Evolutionary conservation across 2,888 invertebrate species (phyloP), one percentile per base, ranked within the genome.

Genomic region (Morpho achilles): DNA sequence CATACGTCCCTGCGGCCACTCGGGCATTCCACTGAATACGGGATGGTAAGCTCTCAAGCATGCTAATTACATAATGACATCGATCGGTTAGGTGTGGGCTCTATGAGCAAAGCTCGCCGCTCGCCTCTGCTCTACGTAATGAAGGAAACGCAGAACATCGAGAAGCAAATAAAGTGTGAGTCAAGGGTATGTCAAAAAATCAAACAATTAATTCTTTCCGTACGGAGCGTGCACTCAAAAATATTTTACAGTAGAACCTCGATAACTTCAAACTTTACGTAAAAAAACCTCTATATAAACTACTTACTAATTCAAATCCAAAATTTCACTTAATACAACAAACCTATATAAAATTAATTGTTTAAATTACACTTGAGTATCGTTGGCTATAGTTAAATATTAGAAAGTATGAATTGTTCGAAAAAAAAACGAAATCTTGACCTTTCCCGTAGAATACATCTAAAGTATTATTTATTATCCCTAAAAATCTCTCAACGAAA

Each of bases 151-250:
- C 63, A 69, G 64, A 9, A 79, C 81, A 81, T 77, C 82, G 82
- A 82, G 67, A 83, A 83, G 84, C 83, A 76, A 80, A 77, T 73
- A 76, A 76, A 77, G 79, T 81, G 85, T 82, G 80, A 82, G 82
- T 82, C 73, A 82, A 80, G 78, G 70, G 49, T 49, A 43, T 48
- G 48, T 55, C 55, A 55, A 55, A 54, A 45, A 54, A 54, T 50
- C 50, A 55, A 44, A 50, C 71, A 72, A 53, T 55, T 55, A 4
- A 48, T n/a, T 39, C 32, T 55, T 8, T 55, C 39, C 55, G 22
- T 55, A 55, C 50, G 43, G 48, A 73, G 55, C 55, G 55, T 55
- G 55, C 55, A 55, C 55, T 55, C 55, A 55, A 50, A 48, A 53
- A 47, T 22, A 48, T 44, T 9, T 49, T 55, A 52, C n/a, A 32